A percentile compares a stretch with the other conserved stretches of the same genome.
Conservation (phyloP, 2,888 invertebrate genomes). For the Listrodromus nycthemerus region DNA sequence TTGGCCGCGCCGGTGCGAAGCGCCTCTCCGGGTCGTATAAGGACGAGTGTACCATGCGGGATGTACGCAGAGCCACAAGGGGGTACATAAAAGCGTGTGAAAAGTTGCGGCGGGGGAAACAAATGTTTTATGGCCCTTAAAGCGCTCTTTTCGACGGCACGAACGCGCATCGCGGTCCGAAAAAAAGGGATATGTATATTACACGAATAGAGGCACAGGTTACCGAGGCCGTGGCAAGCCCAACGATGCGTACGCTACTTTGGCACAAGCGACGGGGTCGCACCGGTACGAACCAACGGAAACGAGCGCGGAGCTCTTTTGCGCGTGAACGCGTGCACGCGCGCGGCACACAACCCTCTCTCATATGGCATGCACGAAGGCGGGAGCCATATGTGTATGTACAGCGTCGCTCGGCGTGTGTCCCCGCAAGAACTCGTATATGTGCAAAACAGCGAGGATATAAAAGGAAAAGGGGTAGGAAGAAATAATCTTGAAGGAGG, state of each 20-base stretch:
- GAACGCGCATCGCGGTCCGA: slow-evolving; percentile 61
- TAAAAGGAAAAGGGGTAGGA: slow-evolving; percentile 47
- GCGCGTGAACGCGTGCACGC: slow-evolving; percentile 48
- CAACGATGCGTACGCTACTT: slow-evolving; percentile 62
- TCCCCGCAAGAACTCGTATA: slow-evolving; percentile 63
- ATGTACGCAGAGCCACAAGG: slow-evolving; percentile 3
- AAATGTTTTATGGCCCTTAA: slow-evolving; percentile 83
- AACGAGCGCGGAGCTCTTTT: slow-evolving; percentile 55
- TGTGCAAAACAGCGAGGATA: slow-evolving; percentile 63
- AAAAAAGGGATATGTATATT: slow-evolving; percentile 56
- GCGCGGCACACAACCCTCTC: not conserved
- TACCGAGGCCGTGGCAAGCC: slow-evolving; percentile 51
- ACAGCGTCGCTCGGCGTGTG: slow-evolving; percentile 28
- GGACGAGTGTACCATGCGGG: slow-evolving; percentile 9
- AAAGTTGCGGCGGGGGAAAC: slow-evolving; percentile 77
- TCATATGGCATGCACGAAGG: not conserved
- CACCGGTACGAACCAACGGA: slow-evolving; percentile 37
- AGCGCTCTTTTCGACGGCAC: slow-evolving; percentile 77
- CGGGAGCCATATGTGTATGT: slow-evolving; percentile 7
- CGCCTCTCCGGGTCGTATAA: slow-evolving; percentile 49
- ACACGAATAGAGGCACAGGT: slow-evolving; percentile 61
- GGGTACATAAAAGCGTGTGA: slow-evolving; percentile 58
- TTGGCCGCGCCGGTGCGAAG: slow-evolving; percentile 48
- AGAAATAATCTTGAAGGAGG: slow-evolving; percentile 23
- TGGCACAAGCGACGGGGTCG: slow-evolving; percentile 38